Evolutionary conservation across 2,888 invertebrate genomes (phyloP).

Genomic region (Spodoptera littoralis): DNA sequence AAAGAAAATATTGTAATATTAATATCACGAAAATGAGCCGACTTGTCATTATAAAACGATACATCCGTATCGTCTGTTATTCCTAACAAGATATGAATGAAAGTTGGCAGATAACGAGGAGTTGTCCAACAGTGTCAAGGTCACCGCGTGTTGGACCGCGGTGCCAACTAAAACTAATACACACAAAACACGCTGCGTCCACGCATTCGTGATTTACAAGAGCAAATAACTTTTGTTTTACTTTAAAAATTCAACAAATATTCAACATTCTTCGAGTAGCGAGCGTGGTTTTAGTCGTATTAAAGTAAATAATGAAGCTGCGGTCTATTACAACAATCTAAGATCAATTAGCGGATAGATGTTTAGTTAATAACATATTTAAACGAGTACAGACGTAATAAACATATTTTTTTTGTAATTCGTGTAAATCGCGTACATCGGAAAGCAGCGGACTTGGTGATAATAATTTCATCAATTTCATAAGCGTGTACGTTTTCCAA

Average conservation of each 20-base stretch:
- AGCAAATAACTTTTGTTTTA: slow-evolving; percentile 26
- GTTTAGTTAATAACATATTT: no score
- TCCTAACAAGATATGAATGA: slow-evolving; percentile 71
- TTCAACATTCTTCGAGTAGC: slow-evolving; percentile 22
- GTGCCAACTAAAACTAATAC: slow-evolving; percentile 67
- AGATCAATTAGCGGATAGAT: neutral
- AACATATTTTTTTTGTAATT: no score
- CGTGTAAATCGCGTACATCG: no score
- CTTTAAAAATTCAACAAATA: slow-evolving; percentile 23
- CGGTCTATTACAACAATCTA: neutral
- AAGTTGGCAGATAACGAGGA: slow-evolving; percentile 77
- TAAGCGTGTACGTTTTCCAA: slow-evolving; percentile 28
- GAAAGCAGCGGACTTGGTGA: neutral
- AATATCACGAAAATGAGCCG: no score
- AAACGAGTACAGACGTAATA: no score
- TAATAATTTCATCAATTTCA: slow-evolving; percentile 17
- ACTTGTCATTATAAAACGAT: slow-evolving; percentile 11
- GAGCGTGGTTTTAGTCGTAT: slow-evolving; percentile 1
- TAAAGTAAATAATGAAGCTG: slow-evolving; percentile 13
- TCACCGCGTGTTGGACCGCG: slow-evolving; percentile 60
- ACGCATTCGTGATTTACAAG: slow-evolving; percentile 45
- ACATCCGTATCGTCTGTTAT: slow-evolving; percentile 45
- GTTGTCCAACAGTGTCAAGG: slow-evolving; percentile 79
- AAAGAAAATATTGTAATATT: neutral
- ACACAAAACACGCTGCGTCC: slow-evolving; percentile 44